Percentiles rank a stretch among this genome's conserved stretches.
Evolutionary conservation across 2,888 invertebrate genomes (phyloP).

Genomic region (Meiosimyza platycephala): DNA sequence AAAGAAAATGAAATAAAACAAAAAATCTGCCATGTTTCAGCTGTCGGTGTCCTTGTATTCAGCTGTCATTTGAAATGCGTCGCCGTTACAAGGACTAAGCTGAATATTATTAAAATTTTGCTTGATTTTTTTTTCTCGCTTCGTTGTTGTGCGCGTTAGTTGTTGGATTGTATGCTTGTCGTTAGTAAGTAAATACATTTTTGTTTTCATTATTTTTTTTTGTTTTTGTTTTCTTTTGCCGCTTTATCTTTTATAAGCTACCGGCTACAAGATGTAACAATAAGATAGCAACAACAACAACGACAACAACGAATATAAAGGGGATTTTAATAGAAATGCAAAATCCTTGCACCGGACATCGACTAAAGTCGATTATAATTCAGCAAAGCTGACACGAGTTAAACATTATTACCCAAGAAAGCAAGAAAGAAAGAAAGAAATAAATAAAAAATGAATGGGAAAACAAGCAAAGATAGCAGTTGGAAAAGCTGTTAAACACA

Average conservation of each 20-base stretch:
- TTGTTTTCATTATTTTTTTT: no score
- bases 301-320: not conserved
- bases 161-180: not conserved
- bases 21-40: constrained; percentile 12
- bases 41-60: constrained; percentile 23
- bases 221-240: no score
- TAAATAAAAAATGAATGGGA: not conserved
- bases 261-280: no score
- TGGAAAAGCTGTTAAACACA: not conserved
- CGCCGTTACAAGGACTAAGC: constrained; percentile 12
- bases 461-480: not conserved
- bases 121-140: not conserved
- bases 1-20: not conserved
- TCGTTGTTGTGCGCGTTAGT: not conserved
- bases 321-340: constrained; percentile 21
- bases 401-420: constrained; percentile 12
- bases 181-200: not conserved
- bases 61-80: constrained; percentile 24
- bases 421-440: not conserved
- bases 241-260: no score
- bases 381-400: constrained; percentile 26
- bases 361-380: constrained; percentile 23
- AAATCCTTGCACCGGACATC: constrained; percentile 29
- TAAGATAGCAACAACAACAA: not conserved
- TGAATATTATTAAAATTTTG: constrained; percentile 17